Evolutionary conservation across 2,797 vertebrate genomes (phyloP), one percentile per base, ranked within the genome.

Genomic region (Channallabes apus): DNA sequence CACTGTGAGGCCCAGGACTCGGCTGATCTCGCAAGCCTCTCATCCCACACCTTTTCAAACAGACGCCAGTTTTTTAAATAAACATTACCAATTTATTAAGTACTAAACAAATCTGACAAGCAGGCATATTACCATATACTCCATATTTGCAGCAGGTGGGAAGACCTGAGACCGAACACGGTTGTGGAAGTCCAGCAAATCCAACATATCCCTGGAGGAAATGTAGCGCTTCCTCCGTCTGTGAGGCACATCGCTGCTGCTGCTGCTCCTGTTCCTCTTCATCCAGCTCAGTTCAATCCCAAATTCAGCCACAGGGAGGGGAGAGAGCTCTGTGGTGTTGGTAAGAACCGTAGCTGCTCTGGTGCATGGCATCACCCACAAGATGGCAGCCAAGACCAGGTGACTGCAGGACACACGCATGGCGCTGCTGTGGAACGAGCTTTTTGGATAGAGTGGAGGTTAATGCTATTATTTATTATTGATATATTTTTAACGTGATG

Each of bases 121-220:
- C 22, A 64, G 35, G 68, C 7, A 35, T 51, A 41, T 15, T 93
- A 99, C 97, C 97, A 97, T 97, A 54, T 95, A 94, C 86, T 98
- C 97, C 97, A 98, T 98, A 72, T 97, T 97, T 82, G 97, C 95
- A 0, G 97, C 97, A 0, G 96, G 93, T 0, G 96, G 97, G 18
- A 92, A 93, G 71, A 97, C 96, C 83, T 96, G 95, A 2, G 96
- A 95, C 41, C 96, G 92, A 83, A 96, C 95, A 64, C 93, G 93
- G 94, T 97, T 98, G 91, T 99, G 97, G 86, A 94, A 97, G 75
- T 96, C 95, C 95, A 98, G 80, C 78, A 98, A 91, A 0, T 91
- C 62, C 0, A 80, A 94, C 92, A 96, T 93, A 89, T 98, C 96
- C 3, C 84, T 88, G 59, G 91, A 88, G 58, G 96, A 96, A 89